These are phyloP conservation scores for Microctenopoma stevenorrisi DNA, from an alignment of 2,797 vertebrate species.

Conservation along the genomic window DNA sequence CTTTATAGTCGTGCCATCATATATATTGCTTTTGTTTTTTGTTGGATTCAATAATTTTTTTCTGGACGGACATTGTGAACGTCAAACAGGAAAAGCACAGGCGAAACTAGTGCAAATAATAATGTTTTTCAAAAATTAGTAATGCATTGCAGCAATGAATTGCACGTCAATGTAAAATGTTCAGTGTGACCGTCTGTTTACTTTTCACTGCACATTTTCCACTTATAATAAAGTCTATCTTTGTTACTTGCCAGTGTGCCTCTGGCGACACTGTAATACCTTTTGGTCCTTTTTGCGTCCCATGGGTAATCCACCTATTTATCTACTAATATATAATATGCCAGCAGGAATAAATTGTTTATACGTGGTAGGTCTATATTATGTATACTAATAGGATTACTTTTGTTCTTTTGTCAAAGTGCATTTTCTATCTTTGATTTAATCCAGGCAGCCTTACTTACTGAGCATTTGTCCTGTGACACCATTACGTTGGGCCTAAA, in stretches of 20 bases:
- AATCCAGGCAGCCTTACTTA: background rate
- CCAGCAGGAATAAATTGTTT: background rate
- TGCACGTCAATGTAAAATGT: too few relatives aligned
- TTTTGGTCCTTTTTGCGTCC: background rate
- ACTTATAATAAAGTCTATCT: background rate
- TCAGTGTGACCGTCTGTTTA: too few relatives aligned
- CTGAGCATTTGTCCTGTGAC: conserved; percentile 22
- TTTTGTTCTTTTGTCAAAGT: background rate
- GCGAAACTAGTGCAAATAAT: background rate
- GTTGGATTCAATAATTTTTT: background rate
- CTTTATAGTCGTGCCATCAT: background rate
- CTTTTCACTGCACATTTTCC: too few relatives aligned
- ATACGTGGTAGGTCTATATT: background rate
- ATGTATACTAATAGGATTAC: background rate
- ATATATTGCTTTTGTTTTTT: background rate
- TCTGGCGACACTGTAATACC: background rate
- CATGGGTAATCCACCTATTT: background rate
- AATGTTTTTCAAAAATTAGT: background rate
- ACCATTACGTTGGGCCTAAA: conserved; percentile 25
- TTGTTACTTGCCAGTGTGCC: background rate
- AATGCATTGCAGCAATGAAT: background rate
- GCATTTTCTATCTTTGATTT: background rate
- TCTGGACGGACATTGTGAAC: background rate
- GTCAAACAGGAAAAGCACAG: background rate
- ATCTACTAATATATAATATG: background rate